These are phyloP conservation scores for Excalfactoria chinensis DNA, from an alignment of 2,113 vertebrate genomes.

Conservation along the genomic window DNA sequence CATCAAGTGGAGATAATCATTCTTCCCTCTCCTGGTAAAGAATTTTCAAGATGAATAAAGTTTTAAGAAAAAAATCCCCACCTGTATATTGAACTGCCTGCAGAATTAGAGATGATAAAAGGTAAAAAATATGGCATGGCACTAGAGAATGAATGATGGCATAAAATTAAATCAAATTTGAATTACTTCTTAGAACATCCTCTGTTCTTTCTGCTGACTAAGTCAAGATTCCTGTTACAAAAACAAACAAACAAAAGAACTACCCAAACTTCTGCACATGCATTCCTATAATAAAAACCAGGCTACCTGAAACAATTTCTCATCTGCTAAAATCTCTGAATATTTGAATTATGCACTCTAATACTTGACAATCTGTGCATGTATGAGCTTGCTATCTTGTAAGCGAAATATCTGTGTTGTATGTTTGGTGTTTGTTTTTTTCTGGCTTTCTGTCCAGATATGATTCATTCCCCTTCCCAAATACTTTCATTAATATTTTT, in stretches of 20 bases:
- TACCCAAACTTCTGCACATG: not conserved
- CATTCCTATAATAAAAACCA: not conserved
- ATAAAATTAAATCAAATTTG: not conserved
- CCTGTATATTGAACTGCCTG: not conserved
- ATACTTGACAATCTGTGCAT: not conserved
- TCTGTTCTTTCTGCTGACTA: not conserved
- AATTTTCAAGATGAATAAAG: conserved; percentile 1
- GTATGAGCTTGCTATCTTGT: not conserved
- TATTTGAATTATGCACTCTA: not conserved
- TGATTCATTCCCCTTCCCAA: not conserved
- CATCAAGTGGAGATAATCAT: not conserved
- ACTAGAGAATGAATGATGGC: not conserved
- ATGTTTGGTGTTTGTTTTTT: not conserved
- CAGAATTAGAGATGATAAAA: not conserved
- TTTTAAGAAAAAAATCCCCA: not conserved
- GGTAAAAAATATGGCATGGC: not conserved
- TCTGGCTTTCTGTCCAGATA: not conserved
- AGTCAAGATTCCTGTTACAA: not conserved
- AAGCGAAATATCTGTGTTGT: not conserved
- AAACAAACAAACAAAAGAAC: not conserved
- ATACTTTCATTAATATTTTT: not conserved
- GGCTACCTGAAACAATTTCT: not conserved
- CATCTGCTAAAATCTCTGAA: not conserved
- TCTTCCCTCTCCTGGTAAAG: not conserved
- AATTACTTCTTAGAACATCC: not conserved